phyloP scores from a whole-genome alignment of 1,140 invertebrate genomes.

The Trachymyrmex septentrionalis region DNA sequence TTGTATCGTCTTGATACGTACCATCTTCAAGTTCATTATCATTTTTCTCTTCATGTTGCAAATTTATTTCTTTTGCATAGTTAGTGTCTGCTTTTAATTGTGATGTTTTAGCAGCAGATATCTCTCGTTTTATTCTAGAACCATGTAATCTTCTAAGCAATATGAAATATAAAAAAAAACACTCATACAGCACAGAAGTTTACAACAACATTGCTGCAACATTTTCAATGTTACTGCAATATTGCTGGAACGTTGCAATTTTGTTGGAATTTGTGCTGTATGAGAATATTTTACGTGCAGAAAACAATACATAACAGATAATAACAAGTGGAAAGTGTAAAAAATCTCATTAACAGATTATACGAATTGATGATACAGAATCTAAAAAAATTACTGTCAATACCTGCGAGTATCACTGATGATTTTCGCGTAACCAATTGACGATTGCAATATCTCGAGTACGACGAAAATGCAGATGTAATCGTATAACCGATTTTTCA shows the following conservation, averaged over 20 bases:
- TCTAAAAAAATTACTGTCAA: not conserved
- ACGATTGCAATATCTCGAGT: slow-evolving; percentile 1
- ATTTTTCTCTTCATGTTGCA: not conserved
- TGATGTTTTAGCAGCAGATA: not conserved
- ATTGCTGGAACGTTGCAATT: too few species aligned
- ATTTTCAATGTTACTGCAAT: too few species aligned
- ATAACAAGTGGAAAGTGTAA: not conserved
- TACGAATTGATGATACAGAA: not conserved
- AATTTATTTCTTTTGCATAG: not conserved
- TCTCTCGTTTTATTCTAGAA: slow-evolving; percentile 31
- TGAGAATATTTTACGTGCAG: not conserved
- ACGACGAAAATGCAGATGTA: slow-evolving; percentile 40
- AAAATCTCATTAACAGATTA: slow-evolving; percentile 6
- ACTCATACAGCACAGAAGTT: too few species aligned
- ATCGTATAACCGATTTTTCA: slow-evolving; percentile 53
- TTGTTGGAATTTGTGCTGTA: too few species aligned
- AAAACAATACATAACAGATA: not conserved
- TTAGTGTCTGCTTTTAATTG: not conserved
- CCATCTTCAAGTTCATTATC: not conserved
- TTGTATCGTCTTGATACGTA: not conserved
- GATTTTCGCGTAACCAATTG: not conserved
- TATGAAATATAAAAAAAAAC: not conserved
- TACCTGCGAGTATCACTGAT: slow-evolving; percentile 56
- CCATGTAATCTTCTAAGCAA: not conserved
- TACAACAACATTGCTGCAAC: too few species aligned